Percentiles rank a stretch among this genome's conserved stretches.
Evolutionary conservation across 2,888 invertebrate genomes (phyloP).

Genomic region (Drosophila fungiperda): DNA sequence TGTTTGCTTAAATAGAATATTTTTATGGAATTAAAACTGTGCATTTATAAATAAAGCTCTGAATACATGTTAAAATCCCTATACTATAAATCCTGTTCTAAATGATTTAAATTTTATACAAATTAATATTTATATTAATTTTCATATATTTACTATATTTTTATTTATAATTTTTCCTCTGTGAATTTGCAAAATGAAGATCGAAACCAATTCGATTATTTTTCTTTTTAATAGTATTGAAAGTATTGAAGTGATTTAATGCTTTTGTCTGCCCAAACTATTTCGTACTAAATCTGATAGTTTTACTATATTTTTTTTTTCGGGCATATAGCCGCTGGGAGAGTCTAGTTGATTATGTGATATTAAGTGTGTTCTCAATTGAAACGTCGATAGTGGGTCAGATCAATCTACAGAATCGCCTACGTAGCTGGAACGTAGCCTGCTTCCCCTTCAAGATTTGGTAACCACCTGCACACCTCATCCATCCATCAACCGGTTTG

Average conservation of each 20-base stretch:
- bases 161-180: neutral
- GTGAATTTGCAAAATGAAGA: neutral
- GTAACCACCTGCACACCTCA: constrained; percentile 21
- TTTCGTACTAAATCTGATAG: too few species aligned
- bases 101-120: neutral
- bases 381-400: constrained; percentile 12
- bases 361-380: neutral
- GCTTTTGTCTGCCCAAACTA: too few species aligned
- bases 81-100: neutral
- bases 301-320: too few species aligned
- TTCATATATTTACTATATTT: neutral
- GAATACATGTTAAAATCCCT: neutral
- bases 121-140: neutral
- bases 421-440: constrained; percentile 1
- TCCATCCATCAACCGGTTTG: constrained; percentile 39
- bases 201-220: neutral
- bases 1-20: neutral
- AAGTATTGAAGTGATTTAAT: too few species aligned
- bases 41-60: neutral
- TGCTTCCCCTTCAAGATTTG: constrained; percentile 5
- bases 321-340: too few species aligned
- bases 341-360: neutral
- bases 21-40: neutral
- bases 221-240: neutral
- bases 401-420: constrained; percentile 10